These are phyloP conservation scores for Guaruba guarouba DNA, from an alignment of 2,113 vertebrate species.

Conservation along the genomic window DNA sequence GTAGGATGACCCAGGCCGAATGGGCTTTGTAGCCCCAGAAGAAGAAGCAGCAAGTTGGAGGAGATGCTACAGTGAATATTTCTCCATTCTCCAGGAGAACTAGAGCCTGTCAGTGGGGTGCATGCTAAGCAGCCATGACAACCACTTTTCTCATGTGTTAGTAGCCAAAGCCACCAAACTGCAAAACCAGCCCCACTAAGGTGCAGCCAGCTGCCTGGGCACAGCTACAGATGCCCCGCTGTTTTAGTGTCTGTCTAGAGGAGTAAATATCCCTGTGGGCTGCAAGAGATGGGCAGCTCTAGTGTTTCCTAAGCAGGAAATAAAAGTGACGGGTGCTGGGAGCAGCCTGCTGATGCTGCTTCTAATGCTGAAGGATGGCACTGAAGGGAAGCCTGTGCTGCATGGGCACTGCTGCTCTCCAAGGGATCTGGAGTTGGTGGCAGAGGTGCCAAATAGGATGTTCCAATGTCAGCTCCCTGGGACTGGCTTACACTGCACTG, in stretches of 20 bases:
- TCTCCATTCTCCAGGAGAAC: neutral
- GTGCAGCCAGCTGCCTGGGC: neutral
- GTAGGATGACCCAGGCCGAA: neutral
- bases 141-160: neutral
- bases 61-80: neutral
- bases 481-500: rapidly evolving
- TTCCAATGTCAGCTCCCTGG: rapidly evolving
- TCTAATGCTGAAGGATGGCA: neutral
- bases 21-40: neutral
- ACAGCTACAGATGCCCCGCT: neutral
- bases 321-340: neutral
- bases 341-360: neutral
- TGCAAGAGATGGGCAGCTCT: neutral
- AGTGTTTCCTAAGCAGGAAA: neutral
- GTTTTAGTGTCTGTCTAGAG: neutral
- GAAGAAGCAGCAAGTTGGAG: neutral
- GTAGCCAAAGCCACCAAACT: neutral
- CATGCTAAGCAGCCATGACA: neutral
- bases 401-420: neutral
- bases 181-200: neutral
- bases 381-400: neutral
- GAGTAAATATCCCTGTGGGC: neutral
- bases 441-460: neutral
- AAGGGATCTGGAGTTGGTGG: rapidly evolving
- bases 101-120: neutral